Conservation (phyloP, 2,888 invertebrate genomes). For the Priapulus caudatus region DNA sequence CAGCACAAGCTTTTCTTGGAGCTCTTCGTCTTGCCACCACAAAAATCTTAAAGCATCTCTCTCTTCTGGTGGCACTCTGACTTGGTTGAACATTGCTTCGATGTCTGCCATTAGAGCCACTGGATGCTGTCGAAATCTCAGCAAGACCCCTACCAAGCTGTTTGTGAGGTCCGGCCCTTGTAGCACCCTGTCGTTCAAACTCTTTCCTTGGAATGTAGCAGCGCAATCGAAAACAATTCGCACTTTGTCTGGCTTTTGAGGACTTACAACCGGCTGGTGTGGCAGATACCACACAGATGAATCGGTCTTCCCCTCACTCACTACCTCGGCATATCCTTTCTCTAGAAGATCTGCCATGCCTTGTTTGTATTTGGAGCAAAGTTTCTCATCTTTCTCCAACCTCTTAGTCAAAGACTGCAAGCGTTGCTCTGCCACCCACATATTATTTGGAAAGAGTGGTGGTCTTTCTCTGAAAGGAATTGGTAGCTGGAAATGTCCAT, state of each 20-base stretch:
- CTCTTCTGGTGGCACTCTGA: constrained; percentile 12
- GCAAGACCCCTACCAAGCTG: constrained; percentile 15
- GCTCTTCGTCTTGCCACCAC: constrained; percentile 10
- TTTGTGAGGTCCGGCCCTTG: constrained; percentile 17
- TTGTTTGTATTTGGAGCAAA: too few species aligned
- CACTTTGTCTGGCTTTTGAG: constrained; percentile 13
- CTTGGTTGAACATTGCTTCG: constrained; percentile 17
- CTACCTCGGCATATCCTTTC: too few species aligned
- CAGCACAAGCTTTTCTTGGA: too few species aligned
- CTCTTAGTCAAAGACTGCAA: too few species aligned
- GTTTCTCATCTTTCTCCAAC: too few species aligned
- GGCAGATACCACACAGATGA: constrained; percentile 14
- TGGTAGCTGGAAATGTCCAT: too few species aligned
- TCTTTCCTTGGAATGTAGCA: constrained; percentile 11
- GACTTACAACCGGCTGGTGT: constrained; percentile 13
- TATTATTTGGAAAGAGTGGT: too few species aligned
- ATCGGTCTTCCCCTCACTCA: too few species aligned
- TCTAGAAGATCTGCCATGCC: too few species aligned
- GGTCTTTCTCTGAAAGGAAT: too few species aligned
- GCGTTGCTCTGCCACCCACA: too few species aligned
- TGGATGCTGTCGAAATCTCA: constrained; percentile 14
- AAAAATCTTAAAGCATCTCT: constrained; percentile 14
- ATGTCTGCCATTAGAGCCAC: constrained; percentile 18
- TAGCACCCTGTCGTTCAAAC: constrained; percentile 15
- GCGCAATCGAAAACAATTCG: constrained; percentile 19